These are phyloP conservation scores for Venusia cambrica DNA, from an alignment of 2,888 invertebrate species.

Conservation along the genomic window DNA sequence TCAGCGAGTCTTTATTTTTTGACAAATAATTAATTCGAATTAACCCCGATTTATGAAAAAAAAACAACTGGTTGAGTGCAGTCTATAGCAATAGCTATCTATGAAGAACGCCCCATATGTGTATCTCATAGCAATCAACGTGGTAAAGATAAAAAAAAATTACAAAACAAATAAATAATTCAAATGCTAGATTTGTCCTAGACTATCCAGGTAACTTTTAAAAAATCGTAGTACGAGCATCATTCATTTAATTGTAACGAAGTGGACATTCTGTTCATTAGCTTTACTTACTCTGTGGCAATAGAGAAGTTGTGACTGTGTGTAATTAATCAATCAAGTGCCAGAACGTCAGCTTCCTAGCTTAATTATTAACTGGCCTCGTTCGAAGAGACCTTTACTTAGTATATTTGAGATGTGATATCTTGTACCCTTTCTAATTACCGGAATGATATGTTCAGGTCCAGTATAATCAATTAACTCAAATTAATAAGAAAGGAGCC, in stretches of 20 bases:
- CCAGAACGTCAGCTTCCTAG: conserved; percentile 29
- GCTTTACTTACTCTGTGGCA: conserved; percentile 22
- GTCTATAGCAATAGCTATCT: no score
- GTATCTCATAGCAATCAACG: no score
- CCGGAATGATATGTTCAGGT: conserved; percentile 3
- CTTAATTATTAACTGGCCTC: conserved; percentile 35
- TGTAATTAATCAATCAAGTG: conserved; percentile 40
- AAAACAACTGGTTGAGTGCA: no score
- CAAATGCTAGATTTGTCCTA: no score
- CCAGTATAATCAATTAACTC: neutral
- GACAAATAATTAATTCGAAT: no score
- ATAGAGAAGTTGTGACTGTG: conserved; percentile 19
- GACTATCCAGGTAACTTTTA: no score
- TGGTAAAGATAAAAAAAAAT: no score
- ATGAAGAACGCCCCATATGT: no score
- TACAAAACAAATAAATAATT: no score
- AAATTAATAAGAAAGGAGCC: neutral
- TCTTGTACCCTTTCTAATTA: conserved; percentile 26
- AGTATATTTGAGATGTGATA: conserved; percentile 5
- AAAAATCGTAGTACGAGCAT: no score
- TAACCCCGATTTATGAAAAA: no score
- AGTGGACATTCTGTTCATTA: neutral
- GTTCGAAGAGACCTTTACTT: conserved; percentile 21
- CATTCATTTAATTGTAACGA: neutral
- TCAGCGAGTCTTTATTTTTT: no score